phyloP scores from a whole-genome alignment of 2,113 vertebrate genomes.

The Hippocampus zosterae region DNA sequence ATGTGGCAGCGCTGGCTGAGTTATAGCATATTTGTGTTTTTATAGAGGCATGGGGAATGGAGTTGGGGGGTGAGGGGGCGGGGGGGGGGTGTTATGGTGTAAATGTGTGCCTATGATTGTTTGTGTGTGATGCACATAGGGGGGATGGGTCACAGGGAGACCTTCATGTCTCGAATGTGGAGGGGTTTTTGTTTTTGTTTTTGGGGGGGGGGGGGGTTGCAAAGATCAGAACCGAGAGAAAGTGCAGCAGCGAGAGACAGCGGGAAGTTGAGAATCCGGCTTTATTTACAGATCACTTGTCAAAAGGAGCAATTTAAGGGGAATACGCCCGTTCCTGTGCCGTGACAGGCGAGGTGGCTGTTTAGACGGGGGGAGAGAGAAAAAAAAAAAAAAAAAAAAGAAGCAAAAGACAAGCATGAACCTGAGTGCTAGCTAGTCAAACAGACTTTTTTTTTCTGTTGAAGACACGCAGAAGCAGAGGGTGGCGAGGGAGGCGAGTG shows the following conservation, averaged over 20 bases:
- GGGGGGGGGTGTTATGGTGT: conserved; percentile 48
- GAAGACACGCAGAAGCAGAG: conserved; percentile 65
- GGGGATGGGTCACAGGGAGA: conserved; percentile 69
- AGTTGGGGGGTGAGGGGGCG: conserved; percentile 70
- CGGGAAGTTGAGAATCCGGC: conserved; percentile 89
- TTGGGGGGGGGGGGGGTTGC: conserved; percentile 35
- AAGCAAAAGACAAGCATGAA: conserved; percentile 68
- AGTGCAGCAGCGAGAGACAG: conserved; percentile 60
- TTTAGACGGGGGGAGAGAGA: conserved; percentile 44
- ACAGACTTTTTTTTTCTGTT: conserved; percentile 64
- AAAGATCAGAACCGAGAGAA: conserved; percentile 49
- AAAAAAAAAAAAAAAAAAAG: conserved; percentile 62
- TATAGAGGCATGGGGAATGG: conserved; percentile 92
- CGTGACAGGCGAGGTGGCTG: conserved; percentile 65
- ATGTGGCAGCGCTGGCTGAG: conserved; percentile 91
- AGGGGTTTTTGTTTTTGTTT: conserved; percentile 66
- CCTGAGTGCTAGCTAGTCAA: conserved; percentile 59
- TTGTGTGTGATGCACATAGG: conserved; percentile 41
- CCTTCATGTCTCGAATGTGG: conserved; percentile 50
- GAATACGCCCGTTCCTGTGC: conserved; percentile 77
- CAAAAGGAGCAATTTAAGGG: conserved; percentile 86
- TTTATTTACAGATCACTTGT: conserved; percentile 99
- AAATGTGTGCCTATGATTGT: conserved; percentile 38
- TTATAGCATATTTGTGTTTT: conserved; percentile 99
- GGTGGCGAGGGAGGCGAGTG: conserved; percentile 62